Base-by-base conservation (phyloP, 2,113 vertebrate species). In the Paratilapia polleni region DNA sequence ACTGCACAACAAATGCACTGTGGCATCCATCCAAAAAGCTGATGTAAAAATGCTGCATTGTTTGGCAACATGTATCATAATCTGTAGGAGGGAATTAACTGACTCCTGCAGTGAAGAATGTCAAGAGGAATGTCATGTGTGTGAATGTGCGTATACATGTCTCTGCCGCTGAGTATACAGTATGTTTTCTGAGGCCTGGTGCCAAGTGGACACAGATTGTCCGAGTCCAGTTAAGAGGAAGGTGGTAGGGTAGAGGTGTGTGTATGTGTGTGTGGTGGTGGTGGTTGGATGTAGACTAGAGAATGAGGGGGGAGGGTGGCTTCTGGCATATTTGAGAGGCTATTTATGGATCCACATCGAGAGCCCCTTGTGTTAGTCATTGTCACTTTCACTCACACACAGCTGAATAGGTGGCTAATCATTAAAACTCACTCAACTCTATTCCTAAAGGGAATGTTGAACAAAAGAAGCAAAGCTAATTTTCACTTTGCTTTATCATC, bases 121-220 rank as follows among this genome's bases (percentile, higher is more conserved):
- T 78, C 6, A 34, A 81, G 61, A 83, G 83, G 89, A 90, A 89
- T 80, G 84, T 73, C 36, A 52, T 73, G 64, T 63, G 70, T 85
- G 79, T 83, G 78, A 20, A 2, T 66, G 77, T 88, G 78, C 38
- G 13, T 81, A 47, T 88, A 73, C 47, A 79, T 19, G 24, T 19
- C 80, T 74, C 56, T 75, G 81, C 41, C 54, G 74, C 77, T 47
- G 49, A 52, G 78, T 58, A 78, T 64, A 88, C 82, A 73, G 76
- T 66, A 77, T 88, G 84, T 59, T 77, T 77, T 64, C 63, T 75
- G 57, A 43, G 77, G 56, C 83, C 14, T 19, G 9, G 31, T 82
- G 91, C 91, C 92, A 94, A 92, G 56, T 80, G 80, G 84, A 86
- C 84, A 89, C 92, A 92, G 90, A 93, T 90, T 92, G 80, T 87